phyloP scores from a whole-genome alignment of 2,888 invertebrate genomes.

The Nemotelus pantherinus region DNA sequence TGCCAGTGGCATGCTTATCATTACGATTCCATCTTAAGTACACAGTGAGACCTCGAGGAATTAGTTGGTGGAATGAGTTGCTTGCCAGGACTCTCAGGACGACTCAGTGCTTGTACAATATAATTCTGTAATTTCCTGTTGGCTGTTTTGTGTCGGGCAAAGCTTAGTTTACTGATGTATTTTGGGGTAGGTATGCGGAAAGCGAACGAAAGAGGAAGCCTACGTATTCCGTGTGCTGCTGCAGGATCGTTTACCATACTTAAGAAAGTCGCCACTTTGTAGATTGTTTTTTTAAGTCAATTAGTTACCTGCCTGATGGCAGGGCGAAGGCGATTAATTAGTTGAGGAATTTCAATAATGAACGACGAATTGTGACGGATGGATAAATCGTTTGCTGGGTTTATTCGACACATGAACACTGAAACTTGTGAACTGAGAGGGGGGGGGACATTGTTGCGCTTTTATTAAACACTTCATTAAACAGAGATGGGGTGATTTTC shows the following conservation, averaged over 20 bases:
- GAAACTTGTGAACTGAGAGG: no score
- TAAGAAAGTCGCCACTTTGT: slow-evolving; percentile 16
- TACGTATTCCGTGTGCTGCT: neutral
- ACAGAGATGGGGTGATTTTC: no score
- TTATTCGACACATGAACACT: no score
- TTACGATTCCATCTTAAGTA: slow-evolving; percentile 42
- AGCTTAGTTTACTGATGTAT: neutral
- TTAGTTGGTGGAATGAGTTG: neutral
- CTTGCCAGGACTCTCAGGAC: no score
- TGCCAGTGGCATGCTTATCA: slow-evolving; percentile 35
- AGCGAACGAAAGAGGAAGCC: neutral
- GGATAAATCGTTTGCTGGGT: no score
- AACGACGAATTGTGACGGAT: neutral
- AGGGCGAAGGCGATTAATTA: slow-evolving; percentile 10
- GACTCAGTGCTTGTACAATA: neutral
- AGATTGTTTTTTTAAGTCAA: slow-evolving; percentile 17
- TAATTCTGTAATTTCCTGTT: slow-evolving; percentile 34
- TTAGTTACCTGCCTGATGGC: slow-evolving; percentile 31
- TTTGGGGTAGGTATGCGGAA: neutral
- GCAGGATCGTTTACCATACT: neutral
- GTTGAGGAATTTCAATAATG: slow-evolving; percentile 5
- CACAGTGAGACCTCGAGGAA: neutral
- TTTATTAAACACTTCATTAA: no score
- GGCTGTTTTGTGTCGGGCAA: neutral
- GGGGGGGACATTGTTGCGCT: no score